A percentile compares a stretch with the other conserved stretches of the same genome.
Conservation (phyloP, 1,140 invertebrate species). For the Druon quercuslanigerum region DNA sequence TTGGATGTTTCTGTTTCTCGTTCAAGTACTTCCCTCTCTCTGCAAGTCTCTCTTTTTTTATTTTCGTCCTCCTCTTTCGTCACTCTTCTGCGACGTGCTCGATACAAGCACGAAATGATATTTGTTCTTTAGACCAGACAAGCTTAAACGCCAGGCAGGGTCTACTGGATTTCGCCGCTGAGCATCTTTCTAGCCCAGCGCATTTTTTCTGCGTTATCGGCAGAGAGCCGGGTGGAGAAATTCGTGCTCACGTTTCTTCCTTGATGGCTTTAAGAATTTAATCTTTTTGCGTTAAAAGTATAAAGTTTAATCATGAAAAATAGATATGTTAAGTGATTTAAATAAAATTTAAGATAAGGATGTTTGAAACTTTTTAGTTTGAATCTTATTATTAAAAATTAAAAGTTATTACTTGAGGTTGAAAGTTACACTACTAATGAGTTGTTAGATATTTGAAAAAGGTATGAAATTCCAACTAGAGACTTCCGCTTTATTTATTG, state of each 20-base stretch:
- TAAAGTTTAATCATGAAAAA: no score
- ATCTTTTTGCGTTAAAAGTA: no score
- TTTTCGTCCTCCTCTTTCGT: not conserved
- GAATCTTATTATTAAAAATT: no score
- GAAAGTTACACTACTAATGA: no score
- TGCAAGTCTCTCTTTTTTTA: not conserved
- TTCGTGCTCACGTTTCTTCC: not conserved
- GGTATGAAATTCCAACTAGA: no score
- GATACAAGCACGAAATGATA: constrained; percentile 14
- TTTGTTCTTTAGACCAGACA: not conserved
- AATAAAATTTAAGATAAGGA: no score
- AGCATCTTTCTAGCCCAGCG: not conserved
- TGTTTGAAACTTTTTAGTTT: no score
- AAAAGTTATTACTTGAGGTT: no score
- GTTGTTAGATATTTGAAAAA: no score
- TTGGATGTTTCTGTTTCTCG: constrained; percentile 26
- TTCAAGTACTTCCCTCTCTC: not conserved
- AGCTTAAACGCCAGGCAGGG: constrained; percentile 6
- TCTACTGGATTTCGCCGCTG: not conserved
- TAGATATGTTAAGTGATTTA: no score
- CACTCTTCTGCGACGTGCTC: constrained; percentile 9
- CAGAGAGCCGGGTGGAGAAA: constrained; percentile 32
- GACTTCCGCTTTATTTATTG: no score
- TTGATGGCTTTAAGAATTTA: no score
- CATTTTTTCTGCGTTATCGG: constrained; percentile 12